Base-by-base conservation (phyloP, 2,113 vertebrate genomes). In the Dromaius novaehollandiae region DNA sequence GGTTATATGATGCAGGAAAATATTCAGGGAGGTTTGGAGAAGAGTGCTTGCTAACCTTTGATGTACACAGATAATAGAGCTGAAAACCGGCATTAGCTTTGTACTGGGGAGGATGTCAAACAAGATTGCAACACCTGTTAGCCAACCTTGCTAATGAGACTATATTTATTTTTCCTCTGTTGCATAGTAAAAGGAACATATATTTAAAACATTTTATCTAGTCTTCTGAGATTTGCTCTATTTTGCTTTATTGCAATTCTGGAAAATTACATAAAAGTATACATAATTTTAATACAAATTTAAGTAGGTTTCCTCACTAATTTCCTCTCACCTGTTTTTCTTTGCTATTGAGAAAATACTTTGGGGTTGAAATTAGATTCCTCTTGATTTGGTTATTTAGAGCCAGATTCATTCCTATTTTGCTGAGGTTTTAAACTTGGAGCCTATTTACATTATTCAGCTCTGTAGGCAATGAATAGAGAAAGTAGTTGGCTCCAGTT, bases 21-120 rank as follows among this genome's bases (percentile, higher is more conserved):
- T 56, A 30, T 16, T 55, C 15, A 28, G 30, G 11, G 12, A 38
- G 0, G 2, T 63, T 51, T 60, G 48, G 8, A 30, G 69, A 30
- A 82, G 46, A 70, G 7, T 13, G 4, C 7, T 77, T 65, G 7
- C 22, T 51, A 21, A 9, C 5, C 11, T 85, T 71, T n/a, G 13
- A 46, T 20, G 19, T 60, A 32, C 4, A 46, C 7, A 65, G 0
- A 0, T 11, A 79, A 55, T 14, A 6, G 19, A 83, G 22, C 5
- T 60, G 28, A 82, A 88, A 82, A 10, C 4, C 15, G 55, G 2
- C 4, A 46, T 36, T n/a, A 4, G 0, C 30, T 53, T 88, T 32
- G 80, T 75, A 75, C 38, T 50, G 2, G 2, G 53, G 40, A 42
- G 9, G 60, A 21, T n/a, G 50, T 2, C 28, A 71, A 74, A 16